Conservation (phyloP, 2,797 vertebrate species). For the Antennarius maculatus region DNA sequence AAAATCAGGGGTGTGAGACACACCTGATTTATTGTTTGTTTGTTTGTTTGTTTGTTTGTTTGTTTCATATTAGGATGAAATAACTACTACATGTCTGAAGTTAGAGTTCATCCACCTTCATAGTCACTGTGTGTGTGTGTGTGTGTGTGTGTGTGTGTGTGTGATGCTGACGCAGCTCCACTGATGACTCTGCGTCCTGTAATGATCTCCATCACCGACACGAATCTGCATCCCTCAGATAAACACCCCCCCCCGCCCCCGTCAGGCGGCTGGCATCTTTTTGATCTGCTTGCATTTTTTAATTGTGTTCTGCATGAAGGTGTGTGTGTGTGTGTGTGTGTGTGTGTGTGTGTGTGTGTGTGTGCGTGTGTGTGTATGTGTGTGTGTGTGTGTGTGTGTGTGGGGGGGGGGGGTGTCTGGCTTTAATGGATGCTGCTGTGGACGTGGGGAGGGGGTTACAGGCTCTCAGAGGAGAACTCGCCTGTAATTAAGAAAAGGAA, state of each 20-base stretch:
- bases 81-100: neutral
- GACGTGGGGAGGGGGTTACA: conserved; percentile 68
- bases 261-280: conserved; percentile 76
- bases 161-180: conserved; percentile 78
- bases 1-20: too few relatives aligned
- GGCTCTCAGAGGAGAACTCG: conserved; percentile 78
- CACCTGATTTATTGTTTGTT: too few relatives aligned
- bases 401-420: conserved; percentile 33
- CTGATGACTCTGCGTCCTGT: conserved; percentile 74
- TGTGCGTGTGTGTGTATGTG: conserved; percentile 21
- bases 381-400: too few relatives aligned
- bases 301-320: conserved; percentile 78
- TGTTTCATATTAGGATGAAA: neutral
- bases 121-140: conserved; percentile 10
- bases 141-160: conserved; percentile 31
- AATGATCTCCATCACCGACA: conserved; percentile 85
- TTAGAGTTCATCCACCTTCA: conserved; percentile 21
- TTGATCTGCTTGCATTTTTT: conserved; percentile 80
- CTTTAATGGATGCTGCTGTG: conserved; percentile 74
- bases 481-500: conserved; percentile 85
- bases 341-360: conserved; percentile 37
- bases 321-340: too few relatives aligned
- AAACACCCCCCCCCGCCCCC: conserved; percentile 72
- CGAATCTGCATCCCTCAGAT: conserved; percentile 81
- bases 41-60: too few relatives aligned